Percentiles rank a stretch among this genome's conserved stretches.
phyloP scores from a whole-genome alignment of 2,888 invertebrate species.

The Phortica magna region DNA sequence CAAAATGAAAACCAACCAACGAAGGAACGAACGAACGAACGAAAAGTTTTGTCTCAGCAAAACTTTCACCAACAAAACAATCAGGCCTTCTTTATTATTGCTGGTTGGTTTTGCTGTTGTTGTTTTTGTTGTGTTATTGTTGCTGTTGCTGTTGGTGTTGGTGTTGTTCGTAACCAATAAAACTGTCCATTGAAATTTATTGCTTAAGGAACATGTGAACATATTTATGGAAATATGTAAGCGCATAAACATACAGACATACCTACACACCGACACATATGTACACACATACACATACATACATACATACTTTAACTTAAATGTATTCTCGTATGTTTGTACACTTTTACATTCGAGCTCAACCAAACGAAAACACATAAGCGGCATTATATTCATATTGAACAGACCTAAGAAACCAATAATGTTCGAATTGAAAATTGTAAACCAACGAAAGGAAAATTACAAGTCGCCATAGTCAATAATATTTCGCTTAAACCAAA shows the following conservation, averaged over 20 bases:
- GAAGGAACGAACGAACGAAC: background rate
- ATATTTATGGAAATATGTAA: conserved; percentile 23
- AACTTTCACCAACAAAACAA: conserved; percentile 24
- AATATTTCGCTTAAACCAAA: background rate
- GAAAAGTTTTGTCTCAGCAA: conserved; percentile 19
- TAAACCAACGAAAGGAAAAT: background rate
- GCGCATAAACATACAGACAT: background rate
- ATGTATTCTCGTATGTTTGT: conserved; percentile 12
- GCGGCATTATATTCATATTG: background rate
- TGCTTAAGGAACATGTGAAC: conserved; percentile 23
- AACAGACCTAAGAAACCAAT: background rate
- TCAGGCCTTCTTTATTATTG: background rate
- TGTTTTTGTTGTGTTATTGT: background rate
- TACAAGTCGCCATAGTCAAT: background rate
- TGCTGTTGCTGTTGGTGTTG: conserved; percentile 2
- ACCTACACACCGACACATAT: background rate
- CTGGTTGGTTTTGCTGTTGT: background rate
- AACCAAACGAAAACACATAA: background rate
- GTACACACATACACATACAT: background rate
- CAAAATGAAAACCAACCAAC: background rate
- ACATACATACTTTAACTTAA: background rate
- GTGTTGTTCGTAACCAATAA: conserved; percentile 17
- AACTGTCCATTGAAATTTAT: conserved; percentile 29
- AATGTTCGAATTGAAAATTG: background rate
- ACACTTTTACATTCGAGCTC: background rate